Conservation (phyloP, 2,113 vertebrate genomes). For the Myrmecophaga tridactyla region DNA sequence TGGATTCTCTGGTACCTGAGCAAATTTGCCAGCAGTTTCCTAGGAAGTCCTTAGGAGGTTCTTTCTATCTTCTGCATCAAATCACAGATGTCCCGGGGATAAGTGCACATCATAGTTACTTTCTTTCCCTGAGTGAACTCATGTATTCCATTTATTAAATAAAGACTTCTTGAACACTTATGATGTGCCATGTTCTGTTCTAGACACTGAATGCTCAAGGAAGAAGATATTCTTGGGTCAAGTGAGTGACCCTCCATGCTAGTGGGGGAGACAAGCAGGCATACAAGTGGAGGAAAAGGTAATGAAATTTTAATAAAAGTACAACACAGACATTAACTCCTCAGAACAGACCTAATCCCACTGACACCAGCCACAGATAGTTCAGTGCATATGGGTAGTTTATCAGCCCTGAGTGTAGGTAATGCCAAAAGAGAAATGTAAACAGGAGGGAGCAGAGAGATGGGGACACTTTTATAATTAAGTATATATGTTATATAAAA, state of each 20-base stretch:
- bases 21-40: not conserved
- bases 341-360: not conserved
- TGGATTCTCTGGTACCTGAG: not conserved
- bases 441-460: not conserved
- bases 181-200: not conserved
- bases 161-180: not conserved
- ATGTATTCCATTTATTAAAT: not conserved
- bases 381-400: not conserved
- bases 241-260: not conserved
- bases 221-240: not conserved
- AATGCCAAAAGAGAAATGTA: not conserved
- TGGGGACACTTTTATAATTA: not conserved
- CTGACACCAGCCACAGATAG: not conserved
- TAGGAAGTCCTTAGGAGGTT: not conserved
- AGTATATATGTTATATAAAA: no score
- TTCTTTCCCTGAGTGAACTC: not conserved
- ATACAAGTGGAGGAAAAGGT: not conserved
- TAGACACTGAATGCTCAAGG: not conserved
- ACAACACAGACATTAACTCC: not conserved
- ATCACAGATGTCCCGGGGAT: not conserved
- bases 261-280: not conserved
- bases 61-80: not conserved
- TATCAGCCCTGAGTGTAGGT: not conserved
- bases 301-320: not conserved
- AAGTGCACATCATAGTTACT: not conserved